Conservation (phyloP, 2,797 vertebrate species). For the Falco berigora region DNA sequence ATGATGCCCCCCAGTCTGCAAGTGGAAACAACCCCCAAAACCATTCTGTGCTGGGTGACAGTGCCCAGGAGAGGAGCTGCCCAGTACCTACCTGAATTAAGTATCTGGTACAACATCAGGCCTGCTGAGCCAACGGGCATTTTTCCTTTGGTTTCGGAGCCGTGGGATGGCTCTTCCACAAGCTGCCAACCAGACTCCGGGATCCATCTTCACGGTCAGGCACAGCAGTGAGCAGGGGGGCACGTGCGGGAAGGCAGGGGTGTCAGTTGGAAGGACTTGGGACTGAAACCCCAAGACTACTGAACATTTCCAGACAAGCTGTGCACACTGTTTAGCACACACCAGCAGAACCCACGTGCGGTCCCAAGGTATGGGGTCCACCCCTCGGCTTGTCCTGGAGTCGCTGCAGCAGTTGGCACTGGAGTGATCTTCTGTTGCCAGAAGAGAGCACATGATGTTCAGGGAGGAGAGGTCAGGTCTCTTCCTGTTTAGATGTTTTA, state of each 20-base stretch:
- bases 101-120: not conserved
- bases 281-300: not conserved
- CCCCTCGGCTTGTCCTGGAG: not conserved
- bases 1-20: not conserved
- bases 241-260: not conserved
- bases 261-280: not conserved
- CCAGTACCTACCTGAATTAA: not conserved
- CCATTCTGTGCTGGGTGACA: not conserved
- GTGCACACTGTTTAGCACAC: not conserved
- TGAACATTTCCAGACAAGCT: not conserved
- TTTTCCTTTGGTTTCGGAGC: not conserved
- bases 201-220: not conserved
- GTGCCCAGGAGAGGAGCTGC: not conserved
- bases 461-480: slow-evolving; percentile 44
- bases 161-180: not conserved
- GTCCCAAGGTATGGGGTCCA: not conserved
- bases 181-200: rapidly evolving
- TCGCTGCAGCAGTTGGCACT: not conserved
- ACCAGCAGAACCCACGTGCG: not conserved
- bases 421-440: not conserved
- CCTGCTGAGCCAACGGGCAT: not conserved
- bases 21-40: not conserved
- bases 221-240: not conserved
- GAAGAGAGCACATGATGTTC: slow-evolving; percentile 41
- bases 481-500: slow-evolving; percentile 57